Evolutionary conservation across 2,113 vertebrate genomes (phyloP), one percentile per base, ranked within the genome.

Genomic region (Rhinolophus sinicus): DNA sequence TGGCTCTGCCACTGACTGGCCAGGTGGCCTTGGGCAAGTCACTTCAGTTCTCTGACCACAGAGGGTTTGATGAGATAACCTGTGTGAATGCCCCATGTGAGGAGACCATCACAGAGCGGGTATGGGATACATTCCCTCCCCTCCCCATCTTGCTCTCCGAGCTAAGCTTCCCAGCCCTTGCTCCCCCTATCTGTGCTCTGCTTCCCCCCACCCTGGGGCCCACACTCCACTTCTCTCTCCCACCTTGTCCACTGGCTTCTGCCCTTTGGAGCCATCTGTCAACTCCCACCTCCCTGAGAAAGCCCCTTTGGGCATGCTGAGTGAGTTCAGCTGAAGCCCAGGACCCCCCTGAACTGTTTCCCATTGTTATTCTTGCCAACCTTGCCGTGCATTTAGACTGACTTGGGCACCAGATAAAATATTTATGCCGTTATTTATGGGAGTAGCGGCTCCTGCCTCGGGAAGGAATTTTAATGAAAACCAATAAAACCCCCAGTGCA

Each of bases 401-500:
- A 97, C 97, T 97, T 60, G 93, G 92, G 97, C 86, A 96, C 93
- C 70, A 47, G 92, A 97, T 98, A 94, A 98, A 97, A 98, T 98
- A 98, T 98, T 97, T 97, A 98, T 97, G 93, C 89, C 0, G 15
- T 96, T 97, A 97, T 98, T 97, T 98, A 97, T 93, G 92, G 97
- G 52, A 97, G 89, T 96, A 97, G 93, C 96, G 96, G 92, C 69
- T 97, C 64, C 58, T 94, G 97, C 95, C 91, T 97, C 22, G 0
- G 89, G 96, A 97, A 96, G 89, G 97, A 97, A 97, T 97, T 97
- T 97, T 98, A 97, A 98, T 98, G 97, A 97, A 98, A 97, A 96
- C 96, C 95, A 97, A 97, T 97, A 97, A 97, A 98, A 94, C 90
- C 97, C 95, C 93, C 54, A 93, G 97, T 95, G 97, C 97, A 92